Evolutionary conservation across 2,113 vertebrate genomes (phyloP), one percentile per base, ranked within the genome.

Genomic region (Piaya cayana): DNA sequence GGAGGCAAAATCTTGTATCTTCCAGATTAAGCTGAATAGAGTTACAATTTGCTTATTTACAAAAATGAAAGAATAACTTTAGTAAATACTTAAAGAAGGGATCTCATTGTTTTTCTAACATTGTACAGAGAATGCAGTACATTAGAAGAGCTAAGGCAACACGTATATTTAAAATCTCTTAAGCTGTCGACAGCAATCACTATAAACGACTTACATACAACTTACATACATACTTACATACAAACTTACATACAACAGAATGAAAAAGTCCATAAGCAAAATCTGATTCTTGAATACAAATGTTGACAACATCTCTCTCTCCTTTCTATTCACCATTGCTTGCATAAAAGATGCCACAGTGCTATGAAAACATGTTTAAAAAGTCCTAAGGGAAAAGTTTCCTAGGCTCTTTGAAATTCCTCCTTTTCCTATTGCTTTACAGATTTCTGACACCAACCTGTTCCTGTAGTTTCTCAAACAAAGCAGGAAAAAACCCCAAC

Each of bases 381-480:
- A 97, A 96, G 84, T 97, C 97, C 97, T 97, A 69, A 80, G 97
- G 97, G 98, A 97, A 96, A 98, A 93, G 94, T 97, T 98, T 97
- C 95, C 94, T 59, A 79, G 76, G 93, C 96, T 96, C 98, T 98
- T 98, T 98, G 98, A 98, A 98, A 98, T 98, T 95, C 91, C 89
- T 97, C 80, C 97, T 95, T 91, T 96, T 91, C 94, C 86, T 96
- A 88, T 87, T 97, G 88, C 96, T 98, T 98, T 96, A 97, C 95
- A 96, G 95, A 97, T 98, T 98, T 98, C 97, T 98, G 97, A 97
- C 94, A 96, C 90, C 92, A 97, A 96, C 67, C 86, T 91, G 83
- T 96, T 97, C 95, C 94, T 93, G 39, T 94, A 96, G 96, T 91
- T 97, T 97, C 96, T 98, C 91, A 97, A 97, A 97, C 86, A 97